Conservation (phyloP, 2,113 vertebrate genomes). For the Hucho hucho region DNA sequence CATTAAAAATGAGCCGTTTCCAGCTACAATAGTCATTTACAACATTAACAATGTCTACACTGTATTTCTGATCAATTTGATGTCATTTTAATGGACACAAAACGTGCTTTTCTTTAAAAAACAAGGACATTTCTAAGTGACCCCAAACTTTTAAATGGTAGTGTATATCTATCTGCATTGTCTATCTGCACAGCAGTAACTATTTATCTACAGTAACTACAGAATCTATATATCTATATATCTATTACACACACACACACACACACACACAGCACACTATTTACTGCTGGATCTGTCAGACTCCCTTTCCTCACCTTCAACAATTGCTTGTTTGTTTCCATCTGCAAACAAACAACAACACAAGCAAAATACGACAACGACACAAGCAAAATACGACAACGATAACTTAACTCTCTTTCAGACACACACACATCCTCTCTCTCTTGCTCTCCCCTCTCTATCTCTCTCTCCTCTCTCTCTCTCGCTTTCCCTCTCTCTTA, state of each 20-base stretch:
- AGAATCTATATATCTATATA: too few species aligned
- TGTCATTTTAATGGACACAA: too few species aligned
- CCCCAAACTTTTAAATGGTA: too few species aligned
- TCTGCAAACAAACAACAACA: constrained; percentile 69
- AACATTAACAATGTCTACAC: too few species aligned
- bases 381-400: constrained; percentile 57
- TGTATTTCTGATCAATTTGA: too few species aligned
- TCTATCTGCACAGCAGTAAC: too few species aligned
- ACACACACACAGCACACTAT: constrained; percentile 19
- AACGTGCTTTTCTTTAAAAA: too few species aligned
- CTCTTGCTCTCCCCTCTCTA: constrained; percentile 26
- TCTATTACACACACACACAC: neutral
- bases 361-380: constrained; percentile 59
- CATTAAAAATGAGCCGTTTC: too few species aligned
- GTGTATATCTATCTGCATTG: too few species aligned
- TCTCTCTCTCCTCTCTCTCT: constrained; percentile 7
- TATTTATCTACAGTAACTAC: too few species aligned
- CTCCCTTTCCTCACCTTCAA: constrained; percentile 66
- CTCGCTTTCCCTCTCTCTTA: constrained; percentile 11
- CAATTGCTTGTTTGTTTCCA: constrained; percentile 73
- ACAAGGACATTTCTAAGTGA: too few species aligned
- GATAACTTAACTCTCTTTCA: constrained; percentile 23
- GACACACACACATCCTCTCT: constrained; percentile 7
- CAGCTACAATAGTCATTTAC: too few species aligned
- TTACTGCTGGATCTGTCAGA: constrained; percentile 54